Evolutionary conservation across 2,113 vertebrate genomes (phyloP).

Genomic region (Trachemys scripta): DNA sequence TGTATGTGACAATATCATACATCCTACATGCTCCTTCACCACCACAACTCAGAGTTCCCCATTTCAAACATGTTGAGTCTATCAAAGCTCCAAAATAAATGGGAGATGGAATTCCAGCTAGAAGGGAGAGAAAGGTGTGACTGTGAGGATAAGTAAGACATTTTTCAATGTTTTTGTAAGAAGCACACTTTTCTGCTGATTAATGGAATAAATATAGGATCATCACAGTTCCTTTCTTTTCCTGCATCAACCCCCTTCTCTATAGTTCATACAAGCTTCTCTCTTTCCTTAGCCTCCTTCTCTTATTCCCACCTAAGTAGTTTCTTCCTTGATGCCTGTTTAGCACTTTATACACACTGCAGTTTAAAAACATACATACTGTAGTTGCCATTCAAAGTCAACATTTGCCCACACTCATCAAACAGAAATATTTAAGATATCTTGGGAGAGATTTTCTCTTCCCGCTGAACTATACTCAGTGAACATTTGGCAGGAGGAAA

Average conservation of each 20-base stretch:
- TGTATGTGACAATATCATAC: conserved; percentile 85
- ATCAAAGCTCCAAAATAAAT: conserved; percentile 94
- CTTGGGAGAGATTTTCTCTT: neutral
- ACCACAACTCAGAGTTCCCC: conserved; percentile 87
- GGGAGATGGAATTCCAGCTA: conserved; percentile 94
- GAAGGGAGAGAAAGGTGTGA: neutral
- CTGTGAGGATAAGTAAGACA: neutral
- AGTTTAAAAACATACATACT: neutral
- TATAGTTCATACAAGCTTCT: neutral
- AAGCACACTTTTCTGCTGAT: neutral
- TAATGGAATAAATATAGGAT: neutral
- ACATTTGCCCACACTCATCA: neutral
- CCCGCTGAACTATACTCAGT: neutral
- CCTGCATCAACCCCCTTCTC: neutral
- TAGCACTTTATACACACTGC: neutral
- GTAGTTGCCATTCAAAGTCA: neutral
- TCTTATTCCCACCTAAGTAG: neutral
- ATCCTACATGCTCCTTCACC: conserved; percentile 88
- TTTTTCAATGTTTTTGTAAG: neutral
- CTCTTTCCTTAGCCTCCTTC: neutral
- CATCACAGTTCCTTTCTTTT: neutral
- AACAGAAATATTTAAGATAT: neutral
- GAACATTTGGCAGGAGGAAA: neutral
- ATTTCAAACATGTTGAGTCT: conserved; percentile 93
- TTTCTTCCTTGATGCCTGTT: neutral